phyloP scores from a whole-genome alignment of 2,888 invertebrate species.

The Mythimna pallens region DNA sequence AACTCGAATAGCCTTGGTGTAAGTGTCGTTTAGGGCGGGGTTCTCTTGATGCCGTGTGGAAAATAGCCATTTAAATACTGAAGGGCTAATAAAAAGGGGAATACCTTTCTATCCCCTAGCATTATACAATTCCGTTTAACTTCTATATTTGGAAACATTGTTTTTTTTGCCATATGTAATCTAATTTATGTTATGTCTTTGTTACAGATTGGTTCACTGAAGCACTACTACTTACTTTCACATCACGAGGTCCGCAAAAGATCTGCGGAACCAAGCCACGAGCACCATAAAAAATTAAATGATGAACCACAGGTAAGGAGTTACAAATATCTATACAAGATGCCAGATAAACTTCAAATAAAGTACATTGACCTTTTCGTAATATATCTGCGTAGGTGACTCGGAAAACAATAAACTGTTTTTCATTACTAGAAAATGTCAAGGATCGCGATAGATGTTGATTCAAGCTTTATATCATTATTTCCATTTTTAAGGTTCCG shows the following conservation, averaged over 20 bases:
- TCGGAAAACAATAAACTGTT: too few relatives aligned
- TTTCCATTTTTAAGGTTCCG: too few relatives aligned
- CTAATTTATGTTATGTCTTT: constrained; percentile 68
- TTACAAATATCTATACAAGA: neutral
- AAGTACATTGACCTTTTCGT: too few relatives aligned
- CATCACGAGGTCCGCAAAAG: constrained; percentile 96
- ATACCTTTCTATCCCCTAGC: constrained; percentile 1
- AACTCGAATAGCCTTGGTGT: constrained; percentile 53
- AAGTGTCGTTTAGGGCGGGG: constrained; percentile 49
- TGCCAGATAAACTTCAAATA: too few relatives aligned
- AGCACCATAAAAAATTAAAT: constrained; percentile 94
- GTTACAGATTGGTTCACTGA: constrained; percentile 97
- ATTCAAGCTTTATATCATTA: too few relatives aligned
- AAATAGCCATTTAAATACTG: constrained; percentile 55
- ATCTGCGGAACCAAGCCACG: constrained; percentile 94
- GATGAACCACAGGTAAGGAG: constrained; percentile 91
- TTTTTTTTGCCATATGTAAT: neutral
- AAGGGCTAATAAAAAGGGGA: constrained; percentile 34
- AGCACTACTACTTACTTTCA: constrained; percentile 96
- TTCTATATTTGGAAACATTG: neutral
- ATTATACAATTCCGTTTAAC: neutral
- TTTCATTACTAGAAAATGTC: too few relatives aligned
- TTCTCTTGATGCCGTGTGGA: constrained; percentile 45
- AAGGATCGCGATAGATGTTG: too few relatives aligned
- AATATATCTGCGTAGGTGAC: too few relatives aligned